Conservation (phyloP, 2,113 vertebrate species). For the Mustela lutreola region DNA sequence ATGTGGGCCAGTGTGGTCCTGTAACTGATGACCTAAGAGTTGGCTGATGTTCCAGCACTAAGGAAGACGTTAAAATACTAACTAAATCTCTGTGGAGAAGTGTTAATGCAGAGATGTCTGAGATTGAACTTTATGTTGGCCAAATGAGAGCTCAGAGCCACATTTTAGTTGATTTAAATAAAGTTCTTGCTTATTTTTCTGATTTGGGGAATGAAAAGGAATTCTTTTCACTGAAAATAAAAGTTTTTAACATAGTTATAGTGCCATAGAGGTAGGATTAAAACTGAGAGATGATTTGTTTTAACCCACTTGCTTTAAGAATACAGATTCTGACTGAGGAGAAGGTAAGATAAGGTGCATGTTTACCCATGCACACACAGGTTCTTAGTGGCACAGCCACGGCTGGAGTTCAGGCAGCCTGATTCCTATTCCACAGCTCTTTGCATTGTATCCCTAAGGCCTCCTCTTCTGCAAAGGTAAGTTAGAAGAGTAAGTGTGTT, state of each 20-base stretch:
- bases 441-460: neutral
- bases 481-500: neutral
- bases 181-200: neutral
- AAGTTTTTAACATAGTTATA: neutral
- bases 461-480: conserved; percentile 25
- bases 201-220: neutral
- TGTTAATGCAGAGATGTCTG: neutral
- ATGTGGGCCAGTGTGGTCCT: neutral
- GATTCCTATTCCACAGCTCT: neutral
- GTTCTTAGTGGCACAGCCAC: neutral
- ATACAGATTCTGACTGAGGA: neutral
- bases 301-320: neutral
- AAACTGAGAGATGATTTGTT: neutral
- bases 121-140: neutral
- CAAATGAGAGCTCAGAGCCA: neutral
- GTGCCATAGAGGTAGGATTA: neutral
- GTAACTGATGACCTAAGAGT: neutral
- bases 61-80: neutral
- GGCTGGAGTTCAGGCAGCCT: neutral
- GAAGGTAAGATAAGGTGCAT: neutral
- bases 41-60: neutral
- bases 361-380: neutral
- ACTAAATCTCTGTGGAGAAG: neutral
- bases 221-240: conserved; percentile 12
- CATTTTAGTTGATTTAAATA: neutral